Base-by-base conservation (phyloP, 1,140 invertebrate genomes). In the Calycopis cecrops region DNA sequence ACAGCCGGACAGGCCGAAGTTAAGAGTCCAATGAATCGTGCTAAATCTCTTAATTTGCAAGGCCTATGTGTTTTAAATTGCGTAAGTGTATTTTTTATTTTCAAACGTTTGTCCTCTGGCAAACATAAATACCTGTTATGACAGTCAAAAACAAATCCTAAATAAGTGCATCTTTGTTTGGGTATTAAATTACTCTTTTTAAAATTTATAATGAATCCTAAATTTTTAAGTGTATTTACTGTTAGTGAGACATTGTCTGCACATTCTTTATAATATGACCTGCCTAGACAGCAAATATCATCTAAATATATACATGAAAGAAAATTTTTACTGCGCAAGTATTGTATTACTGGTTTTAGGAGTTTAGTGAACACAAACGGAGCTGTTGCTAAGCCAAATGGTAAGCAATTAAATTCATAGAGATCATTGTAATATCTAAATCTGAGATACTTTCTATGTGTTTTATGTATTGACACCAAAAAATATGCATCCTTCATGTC, bases 1-100 rank as follows among this genome's bases (percentile, higher is more conserved):
- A 49, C 55, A 3, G 62, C 62, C 3, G 58, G 62, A 28, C 62
- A 64, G 10, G 58, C 55, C 9, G 62, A 51, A 1, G 42, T 28
- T 18, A 64, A 34, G 10, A 44, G 11, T 4, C 62, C 62, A 21
- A 64, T 55, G 3, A 60, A 34, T 14, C 57, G 21, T 3, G 57
- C 55, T 34, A 64, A 57, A 3, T 60, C 47, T 12, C 55, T 12
- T 9, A 64, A 49, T 9, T 37, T 54, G 10, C 57, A 60, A 9
- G 33, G 28, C 3, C 14, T 38, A 1, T 6, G 4, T 10, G 8
- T 40, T 11, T 10, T 9, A 40, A 40, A 40, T 40, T 40, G 4
- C 7, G 10, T 21, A 14, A 16, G 3, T 9, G 57, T 0, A 10
- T 34, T 10, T 28, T 14, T 50, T 7, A 50, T 50, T 35, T 16